Percentiles rank a stretch among this genome's conserved stretches.
These are phyloP conservation scores for Rhinatrema bivittatum DNA, from an alignment of 2,797 vertebrate species.

Conservation along the genomic window DNA sequence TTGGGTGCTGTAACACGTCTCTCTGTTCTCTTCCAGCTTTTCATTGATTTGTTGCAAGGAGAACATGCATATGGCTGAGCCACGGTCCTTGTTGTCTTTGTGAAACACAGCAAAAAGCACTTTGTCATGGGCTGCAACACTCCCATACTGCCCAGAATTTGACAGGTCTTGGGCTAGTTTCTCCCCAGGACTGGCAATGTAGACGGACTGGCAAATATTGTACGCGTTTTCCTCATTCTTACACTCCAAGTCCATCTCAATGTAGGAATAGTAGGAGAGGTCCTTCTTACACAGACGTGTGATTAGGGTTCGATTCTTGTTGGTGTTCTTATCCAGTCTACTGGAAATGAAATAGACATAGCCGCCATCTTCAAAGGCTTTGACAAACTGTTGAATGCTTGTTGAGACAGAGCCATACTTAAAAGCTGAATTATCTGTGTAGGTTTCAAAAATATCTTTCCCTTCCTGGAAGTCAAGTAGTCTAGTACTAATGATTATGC, in stretches of 20 bases:
- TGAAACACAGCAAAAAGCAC: conserved; percentile 56
- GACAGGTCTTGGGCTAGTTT: conserved; percentile 25
- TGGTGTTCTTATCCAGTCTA: conserved; percentile 69
- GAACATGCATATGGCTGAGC: conserved; percentile 80
- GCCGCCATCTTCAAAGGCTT: conserved; percentile 71
- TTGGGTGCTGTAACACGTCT: conserved; percentile 66
- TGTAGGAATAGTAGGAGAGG: conserved; percentile 81
- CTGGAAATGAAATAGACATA: conserved; percentile 92
- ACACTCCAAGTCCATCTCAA: conserved; percentile 84
- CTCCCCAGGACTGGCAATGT: conserved; percentile 28
- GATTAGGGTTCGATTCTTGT: conserved; percentile 76
- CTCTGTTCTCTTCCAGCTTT: conserved; percentile 69
- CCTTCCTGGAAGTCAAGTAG: conserved; percentile 72
- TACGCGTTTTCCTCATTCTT: conserved; percentile 32
- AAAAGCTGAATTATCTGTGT: conserved; percentile 78
- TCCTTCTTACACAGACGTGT: conserved; percentile 83
- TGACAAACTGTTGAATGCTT: conserved; percentile 80
- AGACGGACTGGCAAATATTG: conserved; percentile 54
- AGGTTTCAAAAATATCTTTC: conserved; percentile 85
- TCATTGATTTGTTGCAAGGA: conserved; percentile 70
- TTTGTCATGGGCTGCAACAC: conserved; percentile 20
- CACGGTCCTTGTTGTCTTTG: conserved; percentile 35
- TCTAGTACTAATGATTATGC: conserved; percentile 91
- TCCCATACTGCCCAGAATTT: background rate
- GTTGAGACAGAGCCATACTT: conserved; percentile 75